Conservation (phyloP, 2,888 invertebrate species). For the Philopedon plagiatum region DNA sequence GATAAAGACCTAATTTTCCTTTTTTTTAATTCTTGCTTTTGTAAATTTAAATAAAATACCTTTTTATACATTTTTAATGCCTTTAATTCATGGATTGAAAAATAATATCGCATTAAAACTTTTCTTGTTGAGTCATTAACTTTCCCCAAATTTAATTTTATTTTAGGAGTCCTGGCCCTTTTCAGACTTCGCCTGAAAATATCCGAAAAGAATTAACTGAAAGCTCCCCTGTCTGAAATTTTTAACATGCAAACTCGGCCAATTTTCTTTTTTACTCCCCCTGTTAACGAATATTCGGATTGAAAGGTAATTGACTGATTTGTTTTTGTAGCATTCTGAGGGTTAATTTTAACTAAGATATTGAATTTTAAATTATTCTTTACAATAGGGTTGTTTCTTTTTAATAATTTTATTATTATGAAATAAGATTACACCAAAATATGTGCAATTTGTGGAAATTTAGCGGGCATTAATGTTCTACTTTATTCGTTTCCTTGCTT, state of each 20-base stretch:
- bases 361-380: constrained; percentile 12
- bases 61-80: constrained; percentile 4
- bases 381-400: neutral
- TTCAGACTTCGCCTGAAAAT: constrained; percentile 5
- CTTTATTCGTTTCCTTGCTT: no score
- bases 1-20: neutral
- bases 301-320: constrained; percentile 43
- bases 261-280: constrained; percentile 42
- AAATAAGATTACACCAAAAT: no score
- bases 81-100: constrained; percentile 21
- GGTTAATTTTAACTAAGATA: constrained; percentile 22
- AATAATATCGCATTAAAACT: constrained; percentile 49
- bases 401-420: neutral
- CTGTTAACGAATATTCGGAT: constrained; percentile 45
- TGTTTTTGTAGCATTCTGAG: constrained; percentile 25
- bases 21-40: neutral
- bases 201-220: neutral
- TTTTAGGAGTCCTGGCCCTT: constrained; percentile 26
- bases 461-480: no score
- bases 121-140: constrained; percentile 51
- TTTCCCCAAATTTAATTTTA: constrained; percentile 48
- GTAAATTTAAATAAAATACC: neutral
- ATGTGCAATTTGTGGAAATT: no score
- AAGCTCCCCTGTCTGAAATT: constrained; percentile 7
- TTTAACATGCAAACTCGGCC: constrained; percentile 19